Evolutionary conservation across 2,113 vertebrate species (phyloP).

Genomic region (Pterocles orientalis): DNA sequence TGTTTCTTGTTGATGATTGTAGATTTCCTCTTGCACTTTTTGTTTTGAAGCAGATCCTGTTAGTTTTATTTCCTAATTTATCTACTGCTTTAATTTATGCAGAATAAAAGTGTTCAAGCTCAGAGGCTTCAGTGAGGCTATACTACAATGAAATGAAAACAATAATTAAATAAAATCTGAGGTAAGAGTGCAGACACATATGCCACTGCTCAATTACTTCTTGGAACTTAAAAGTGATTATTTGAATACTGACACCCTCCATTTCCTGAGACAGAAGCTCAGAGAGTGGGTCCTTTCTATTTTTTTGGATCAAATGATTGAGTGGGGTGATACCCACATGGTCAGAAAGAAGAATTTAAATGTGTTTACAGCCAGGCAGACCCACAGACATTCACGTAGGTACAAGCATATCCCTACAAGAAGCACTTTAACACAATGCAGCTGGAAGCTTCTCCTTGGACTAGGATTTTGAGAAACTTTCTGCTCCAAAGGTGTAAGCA

Average conservation of each 20-base stretch:
- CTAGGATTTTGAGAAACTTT: background rate
- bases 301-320: background rate
- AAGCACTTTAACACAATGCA: background rate
- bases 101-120: background rate
- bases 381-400: accelerated
- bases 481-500: background rate
- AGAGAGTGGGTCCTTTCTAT: background rate
- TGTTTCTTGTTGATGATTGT: background rate
- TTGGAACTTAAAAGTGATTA: background rate
- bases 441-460: background rate
- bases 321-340: background rate
- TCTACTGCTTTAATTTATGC: background rate
- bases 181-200: background rate
- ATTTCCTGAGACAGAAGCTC: background rate
- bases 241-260: background rate
- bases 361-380: background rate
- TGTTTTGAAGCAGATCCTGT: background rate
- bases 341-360: background rate
- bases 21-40: background rate
- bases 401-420: background rate
- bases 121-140: background rate
- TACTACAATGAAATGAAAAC: background rate
- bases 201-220: background rate
- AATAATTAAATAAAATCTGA: background rate
- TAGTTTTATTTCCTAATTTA: background rate